These are phyloP conservation scores for Gorsachius magnificus DNA, from an alignment of 2,797 vertebrate genomes.

Conservation along the genomic window DNA sequence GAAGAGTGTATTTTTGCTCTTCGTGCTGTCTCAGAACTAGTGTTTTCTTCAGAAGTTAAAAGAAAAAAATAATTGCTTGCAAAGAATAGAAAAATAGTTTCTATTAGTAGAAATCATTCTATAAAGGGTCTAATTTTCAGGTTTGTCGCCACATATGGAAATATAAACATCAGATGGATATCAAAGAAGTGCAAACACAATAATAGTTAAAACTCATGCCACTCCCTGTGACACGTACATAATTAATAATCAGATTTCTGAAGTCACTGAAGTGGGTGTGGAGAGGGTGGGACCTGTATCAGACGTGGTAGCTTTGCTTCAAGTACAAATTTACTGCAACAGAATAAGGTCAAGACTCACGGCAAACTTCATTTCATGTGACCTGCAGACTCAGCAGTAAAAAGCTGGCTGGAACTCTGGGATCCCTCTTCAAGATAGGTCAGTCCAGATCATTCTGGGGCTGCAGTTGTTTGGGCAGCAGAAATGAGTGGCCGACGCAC, in stretches of 20 bases:
- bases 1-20: neutral
- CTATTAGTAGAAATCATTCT: neutral
- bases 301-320: neutral
- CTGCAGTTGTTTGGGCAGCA: neutral
- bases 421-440: neutral
- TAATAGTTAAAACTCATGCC: neutral
- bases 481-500: rapidly evolving
- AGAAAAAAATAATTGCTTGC: neutral
- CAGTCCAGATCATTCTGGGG: neutral
- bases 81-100: neutral
- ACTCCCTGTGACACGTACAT: neutral
- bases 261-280: neutral
- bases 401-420: neutral
- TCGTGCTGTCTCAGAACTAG: neutral
- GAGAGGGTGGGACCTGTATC: neutral
- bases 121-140: neutral
- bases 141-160: neutral
- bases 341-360: neutral
- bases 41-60: neutral
- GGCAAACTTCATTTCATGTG: neutral
- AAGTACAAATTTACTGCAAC: neutral
- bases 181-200: neutral
- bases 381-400: neutral
- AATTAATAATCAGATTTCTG: neutral
- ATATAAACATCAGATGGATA: neutral